Conservation (phyloP, 2,888 invertebrate genomes). For the Callinectes sapidus region DNA sequence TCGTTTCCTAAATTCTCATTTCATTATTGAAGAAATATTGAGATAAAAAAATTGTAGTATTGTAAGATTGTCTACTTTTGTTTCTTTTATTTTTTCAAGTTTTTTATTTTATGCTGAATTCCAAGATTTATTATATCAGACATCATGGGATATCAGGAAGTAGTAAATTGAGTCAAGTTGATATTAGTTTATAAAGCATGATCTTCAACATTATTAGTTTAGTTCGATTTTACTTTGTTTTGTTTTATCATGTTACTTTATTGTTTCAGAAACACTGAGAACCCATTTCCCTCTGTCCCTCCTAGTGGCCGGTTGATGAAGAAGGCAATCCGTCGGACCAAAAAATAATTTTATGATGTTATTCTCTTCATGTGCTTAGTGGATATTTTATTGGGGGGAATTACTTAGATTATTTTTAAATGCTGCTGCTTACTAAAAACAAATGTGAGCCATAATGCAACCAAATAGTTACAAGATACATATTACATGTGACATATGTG, state of each 20-base stretch:
- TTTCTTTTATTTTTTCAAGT: not conserved
- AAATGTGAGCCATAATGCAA: constrained; percentile 6
- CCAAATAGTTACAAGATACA: constrained; percentile 28
- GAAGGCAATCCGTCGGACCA: constrained; percentile 59
- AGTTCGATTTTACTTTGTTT: not conserved
- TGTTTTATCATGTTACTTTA: not conserved
- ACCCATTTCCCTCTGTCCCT: constrained; percentile 57
- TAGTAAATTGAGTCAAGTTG: not conserved
- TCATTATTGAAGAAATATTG: not conserved
- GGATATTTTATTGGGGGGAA: constrained; percentile 25
- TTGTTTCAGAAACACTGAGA: constrained; percentile 46
- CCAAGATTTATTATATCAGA: not conserved
- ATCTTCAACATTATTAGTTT: not conserved
- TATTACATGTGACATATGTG: constrained; percentile 16
- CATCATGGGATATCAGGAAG: not conserved
- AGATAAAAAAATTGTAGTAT: not conserved
- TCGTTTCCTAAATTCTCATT: not conserved
- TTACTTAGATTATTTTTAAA: constrained; percentile 37
- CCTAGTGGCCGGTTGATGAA: constrained; percentile 68
- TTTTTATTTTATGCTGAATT: not conserved
- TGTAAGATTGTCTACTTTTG: not conserved
- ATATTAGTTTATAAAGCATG: not conserved
- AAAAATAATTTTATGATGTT: constrained; percentile 61
- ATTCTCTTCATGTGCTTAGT: not conserved
- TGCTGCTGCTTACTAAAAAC: constrained; percentile 37